Evolutionary conservation across 2,888 invertebrate genomes (phyloP).

Genomic region (Epiblema foenella): DNA sequence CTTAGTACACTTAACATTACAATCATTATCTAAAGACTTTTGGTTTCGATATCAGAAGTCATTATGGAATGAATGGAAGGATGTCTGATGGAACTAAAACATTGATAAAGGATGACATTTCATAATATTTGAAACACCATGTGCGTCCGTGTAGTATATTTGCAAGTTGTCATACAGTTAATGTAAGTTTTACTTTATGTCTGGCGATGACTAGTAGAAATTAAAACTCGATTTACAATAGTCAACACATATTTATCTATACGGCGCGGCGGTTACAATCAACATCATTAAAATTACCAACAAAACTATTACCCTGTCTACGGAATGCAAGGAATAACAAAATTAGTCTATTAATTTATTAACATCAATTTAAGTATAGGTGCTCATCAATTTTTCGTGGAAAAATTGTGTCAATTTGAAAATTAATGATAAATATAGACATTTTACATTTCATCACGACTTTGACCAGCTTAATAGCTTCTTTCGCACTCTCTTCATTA

Average conservation of each 20-base stretch:
- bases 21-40: conserved; percentile 30
- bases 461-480: conserved; percentile 72
- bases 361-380: conserved; percentile 19
- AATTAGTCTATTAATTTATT: conserved; percentile 20
- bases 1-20: conserved; percentile 39
- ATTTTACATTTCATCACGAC: conserved; percentile 55
- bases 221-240: conserved; percentile 4
- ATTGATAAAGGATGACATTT: conserved; percentile 4
- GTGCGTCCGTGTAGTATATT: not conserved
- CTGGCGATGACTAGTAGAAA: conserved; percentile 13
- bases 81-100: conserved; percentile 27
- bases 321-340: conserved; percentile 33
- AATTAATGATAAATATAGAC: not conserved
- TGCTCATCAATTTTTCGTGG: not conserved
- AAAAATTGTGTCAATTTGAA: conserved; percentile 17
- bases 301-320: conserved; percentile 40
- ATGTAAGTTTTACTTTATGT: not conserved
- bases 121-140: not conserved
- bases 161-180: not conserved
- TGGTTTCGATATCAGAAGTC: conserved; percentile 5
- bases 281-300: conserved; percentile 16
- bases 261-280: conserved; percentile 12
- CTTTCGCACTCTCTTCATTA: conserved; percentile 68
- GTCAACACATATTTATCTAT: conserved; percentile 27
- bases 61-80: conserved; percentile 31